phyloP scores from a whole-genome alignment of 2,113 vertebrate genomes.

The Sterrhoptilus dennistouni region DNA sequence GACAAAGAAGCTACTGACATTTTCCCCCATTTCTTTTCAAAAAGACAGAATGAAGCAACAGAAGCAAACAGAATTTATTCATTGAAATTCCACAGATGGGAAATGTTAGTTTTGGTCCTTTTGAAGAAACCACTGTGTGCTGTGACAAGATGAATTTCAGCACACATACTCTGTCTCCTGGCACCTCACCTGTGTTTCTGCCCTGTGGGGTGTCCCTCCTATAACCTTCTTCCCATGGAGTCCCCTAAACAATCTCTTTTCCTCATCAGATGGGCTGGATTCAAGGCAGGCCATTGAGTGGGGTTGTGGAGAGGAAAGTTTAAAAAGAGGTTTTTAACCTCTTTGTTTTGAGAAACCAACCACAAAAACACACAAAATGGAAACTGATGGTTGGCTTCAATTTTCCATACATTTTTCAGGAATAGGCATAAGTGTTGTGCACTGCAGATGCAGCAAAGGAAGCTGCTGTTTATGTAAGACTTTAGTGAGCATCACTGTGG shows the following conservation, averaged over 20 bases:
- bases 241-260: neutral
- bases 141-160: neutral
- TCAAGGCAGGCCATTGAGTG: neutral
- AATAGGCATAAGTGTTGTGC: neutral
- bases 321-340: neutral
- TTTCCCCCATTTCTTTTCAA: neutral
- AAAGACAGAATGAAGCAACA: neutral
- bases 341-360: neutral
- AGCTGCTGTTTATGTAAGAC: neutral
- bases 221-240: neutral
- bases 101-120: constrained; percentile 18
- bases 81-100: constrained; percentile 53
- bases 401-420: neutral
- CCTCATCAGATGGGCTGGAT: neutral
- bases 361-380: neutral
- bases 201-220: neutral
- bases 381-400: neutral
- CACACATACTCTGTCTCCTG: neutral
- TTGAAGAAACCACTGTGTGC: constrained; percentile 7
- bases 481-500: neutral
- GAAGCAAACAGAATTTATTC: constrained; percentile 15
- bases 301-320: neutral
- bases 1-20: neutral
- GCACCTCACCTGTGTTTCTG: neutral
- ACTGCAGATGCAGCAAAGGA: neutral